Base-by-base conservation (phyloP, 2,888 invertebrate genomes). In the Dryocosmus kuriphilus region DNA sequence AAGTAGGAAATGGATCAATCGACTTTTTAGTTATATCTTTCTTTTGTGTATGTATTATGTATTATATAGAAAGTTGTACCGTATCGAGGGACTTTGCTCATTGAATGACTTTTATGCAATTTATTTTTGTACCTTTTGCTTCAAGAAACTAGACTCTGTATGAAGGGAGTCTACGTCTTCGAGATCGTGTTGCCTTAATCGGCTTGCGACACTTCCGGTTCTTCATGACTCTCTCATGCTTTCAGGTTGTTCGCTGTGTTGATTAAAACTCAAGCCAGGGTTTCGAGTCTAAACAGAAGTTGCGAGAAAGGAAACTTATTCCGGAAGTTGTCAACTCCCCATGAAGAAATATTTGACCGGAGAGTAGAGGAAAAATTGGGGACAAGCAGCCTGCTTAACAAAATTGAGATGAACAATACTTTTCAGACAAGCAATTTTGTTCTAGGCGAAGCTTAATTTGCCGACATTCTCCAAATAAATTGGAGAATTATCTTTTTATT, bases 181-280 rank as follows among this genome's bases (percentile, higher is more conserved):
- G 24, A 27, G 35, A 79, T 77, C 77, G 61, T 74, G 60, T 77
- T 77, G 62, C 75, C 62, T 75, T 79, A 79, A 79, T 79, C 75
- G 71, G 77, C 75, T 77, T 79, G 75, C 62, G 41, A 74, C 76
- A 71, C 77, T 74, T 67, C 79, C 75, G 38, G 51, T 30, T 75
- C 38, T 57, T 61, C 61, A 38, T 51, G 51, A 71, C 51, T 55
- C 51, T 51, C 71, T 67, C 71, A 60, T 51, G 51, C 57, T 57
- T 76, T 71, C 60, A 71, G 27, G 38, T 22, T 32, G 27, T 38
- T 27, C 62, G 46, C 57, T 51, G 61, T 74, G 32, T 55, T 77
- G 60, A 73, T 77, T 77, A 46, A 77, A 55, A 77, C 51, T 51
- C 41, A 4, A 55, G 65, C 35, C 32, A 61, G 51, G 19, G 38